Base-by-base conservation (phyloP, 2,113 vertebrate genomes). In the Merops nubicus region DNA sequence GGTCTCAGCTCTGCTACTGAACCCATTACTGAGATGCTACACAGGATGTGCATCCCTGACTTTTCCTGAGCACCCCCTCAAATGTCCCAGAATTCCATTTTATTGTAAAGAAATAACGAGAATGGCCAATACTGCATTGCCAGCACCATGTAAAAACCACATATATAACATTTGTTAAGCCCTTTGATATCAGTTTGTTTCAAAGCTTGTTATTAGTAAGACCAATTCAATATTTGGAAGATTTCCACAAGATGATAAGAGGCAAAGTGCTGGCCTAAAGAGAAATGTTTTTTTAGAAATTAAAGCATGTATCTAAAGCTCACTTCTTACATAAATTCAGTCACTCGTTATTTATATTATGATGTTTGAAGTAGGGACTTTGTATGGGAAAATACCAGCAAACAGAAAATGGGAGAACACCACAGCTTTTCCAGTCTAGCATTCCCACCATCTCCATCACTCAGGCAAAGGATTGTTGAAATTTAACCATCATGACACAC, bases 141-240 rank as follows among this genome's bases (percentile, higher is more conserved):
- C 79, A 90, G 51, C 68, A 47, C 3, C 13, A 2, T 0, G 36
- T 13, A 15, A 64, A 93, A 76, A 9, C 11, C 38, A 8, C 0
- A 1, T 3, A 5, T 8, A 2, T 3, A 34, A 21, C 3, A 14
- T 34, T 86, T 80, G 17, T 34, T 63, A n/a, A 31, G 8, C 5
- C 2, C 12, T 90, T 31, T 3, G 3, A 88, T 85, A 83, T 2
- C 2, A 5, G 0, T 54, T 76, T 29, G 12, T 54, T 40, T 45
- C 56, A 18, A 13, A 82, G 16, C 15, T 68, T 0, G 0, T 6
- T 25, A 5, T 31, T 2, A 4, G 18, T 6, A 33, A 36, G 36
- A 60, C 6, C 2, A 20, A 53, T 13, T 64, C 9, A 14, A 12
- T 21, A 5, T 18, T 54, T 0, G 0, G 8, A 25, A 70, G 29